Conservation (phyloP, 2,888 invertebrate genomes). For the Hypomecis atomaria region DNA sequence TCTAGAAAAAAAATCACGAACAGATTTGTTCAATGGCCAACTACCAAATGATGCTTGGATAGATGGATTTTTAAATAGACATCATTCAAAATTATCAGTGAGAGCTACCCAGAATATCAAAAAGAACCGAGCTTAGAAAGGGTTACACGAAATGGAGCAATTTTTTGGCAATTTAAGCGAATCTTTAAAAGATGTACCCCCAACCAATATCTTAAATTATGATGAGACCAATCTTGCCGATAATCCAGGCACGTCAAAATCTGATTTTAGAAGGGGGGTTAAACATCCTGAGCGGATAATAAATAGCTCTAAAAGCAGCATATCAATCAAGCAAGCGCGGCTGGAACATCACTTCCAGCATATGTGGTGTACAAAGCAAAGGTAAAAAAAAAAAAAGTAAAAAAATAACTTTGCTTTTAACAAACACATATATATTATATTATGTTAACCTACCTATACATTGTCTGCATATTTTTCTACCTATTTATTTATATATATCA, state of each 20-base stretch:
- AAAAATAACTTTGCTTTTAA: too few species aligned
- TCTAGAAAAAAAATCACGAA: constrained; percentile 37
- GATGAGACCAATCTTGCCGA: constrained; percentile 23
- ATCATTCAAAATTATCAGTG: constrained; percentile 26
- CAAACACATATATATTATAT: too few species aligned
- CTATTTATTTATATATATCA: too few species aligned
- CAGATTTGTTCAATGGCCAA: constrained; percentile 32
- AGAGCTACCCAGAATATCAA: constrained; percentile 44
- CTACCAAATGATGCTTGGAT: constrained; percentile 26
- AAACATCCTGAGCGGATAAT: constrained; percentile 22
- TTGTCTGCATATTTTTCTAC: too few species aligned
- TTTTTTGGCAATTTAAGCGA: constrained; percentile 17
- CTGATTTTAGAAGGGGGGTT: constrained; percentile 9
- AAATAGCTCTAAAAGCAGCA: constrained; percentile 9
- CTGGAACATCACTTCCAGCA: constrained; percentile 6
- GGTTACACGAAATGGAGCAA: constrained; percentile 34
- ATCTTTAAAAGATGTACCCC: constrained; percentile 15
- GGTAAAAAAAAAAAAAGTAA: too few species aligned
- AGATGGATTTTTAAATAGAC: constrained; percentile 13
- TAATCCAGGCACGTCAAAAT: constrained; percentile 15
- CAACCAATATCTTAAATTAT: constrained; percentile 19
- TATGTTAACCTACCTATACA: too few species aligned
- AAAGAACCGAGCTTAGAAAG: constrained; percentile 41
- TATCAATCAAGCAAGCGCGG: constrained; percentile 11
- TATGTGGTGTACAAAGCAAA: constrained; percentile 25